Percentiles rank a stretch among this genome's conserved stretches.
These are phyloP conservation scores for Apteryx mantelli DNA, from an alignment of 2,113 vertebrate species.

Conservation along the genomic window DNA sequence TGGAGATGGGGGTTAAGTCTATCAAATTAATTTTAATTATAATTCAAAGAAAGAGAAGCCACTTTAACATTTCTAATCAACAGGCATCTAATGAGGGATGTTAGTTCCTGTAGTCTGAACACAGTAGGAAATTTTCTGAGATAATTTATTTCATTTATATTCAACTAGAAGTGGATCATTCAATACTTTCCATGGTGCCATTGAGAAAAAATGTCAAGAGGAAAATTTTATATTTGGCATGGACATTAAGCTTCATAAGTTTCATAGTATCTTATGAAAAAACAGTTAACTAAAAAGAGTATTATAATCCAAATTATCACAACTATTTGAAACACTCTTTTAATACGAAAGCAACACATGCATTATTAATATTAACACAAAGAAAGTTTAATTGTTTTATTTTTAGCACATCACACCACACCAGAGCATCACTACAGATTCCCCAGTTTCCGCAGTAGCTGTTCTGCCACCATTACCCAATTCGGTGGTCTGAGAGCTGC, in stretches of 20 bases:
- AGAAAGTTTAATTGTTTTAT: not conserved
- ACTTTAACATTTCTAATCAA: conserved; percentile 76
- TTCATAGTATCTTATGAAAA: conserved; percentile 36
- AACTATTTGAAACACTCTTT: not conserved
- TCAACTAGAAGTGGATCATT: conserved; percentile 65
- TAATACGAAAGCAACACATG: accelerated
- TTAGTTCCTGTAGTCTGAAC: conserved; percentile 70
- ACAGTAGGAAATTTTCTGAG: conserved; percentile 67
- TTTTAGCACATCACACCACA: not conserved
- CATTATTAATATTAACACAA: not conserved
- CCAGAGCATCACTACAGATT: not conserved
- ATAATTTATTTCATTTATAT: conserved; percentile 78
- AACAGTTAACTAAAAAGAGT: not conserved
- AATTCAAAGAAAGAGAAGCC: conserved; percentile 71
- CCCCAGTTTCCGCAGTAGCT: too few relatives aligned
- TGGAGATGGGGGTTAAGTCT: not conserved
- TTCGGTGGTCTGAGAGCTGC: too few relatives aligned
- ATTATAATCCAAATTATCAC: not conserved
- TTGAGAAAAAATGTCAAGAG: conserved; percentile 30
- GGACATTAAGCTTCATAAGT: conserved; percentile 18
- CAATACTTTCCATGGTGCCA: conserved; percentile 21
- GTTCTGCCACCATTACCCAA: too few relatives aligned
- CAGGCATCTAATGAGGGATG: conserved; percentile 75
- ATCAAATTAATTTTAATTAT: conserved; percentile 73
- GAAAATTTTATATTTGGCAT: conserved; percentile 8